phyloP scores from a whole-genome alignment of 2,888 invertebrate genomes.

The Pammene aurita region DNA sequence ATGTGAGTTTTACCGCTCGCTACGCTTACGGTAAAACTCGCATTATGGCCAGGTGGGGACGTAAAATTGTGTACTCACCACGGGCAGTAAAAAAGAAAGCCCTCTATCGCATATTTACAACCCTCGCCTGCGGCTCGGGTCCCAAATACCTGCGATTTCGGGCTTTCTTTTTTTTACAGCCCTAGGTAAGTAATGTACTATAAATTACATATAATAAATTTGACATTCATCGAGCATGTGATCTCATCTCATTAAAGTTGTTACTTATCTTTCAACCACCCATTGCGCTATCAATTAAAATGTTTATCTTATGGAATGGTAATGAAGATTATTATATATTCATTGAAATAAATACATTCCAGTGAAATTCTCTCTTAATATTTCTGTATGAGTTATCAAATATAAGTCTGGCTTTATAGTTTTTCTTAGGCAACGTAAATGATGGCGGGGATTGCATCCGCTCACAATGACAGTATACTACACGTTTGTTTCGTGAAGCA shows the following conservation, averaged over 20 bases:
- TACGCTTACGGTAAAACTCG: no score
- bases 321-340: slow-evolving; percentile 43
- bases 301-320: slow-evolving; percentile 59
- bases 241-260: slow-evolving; percentile 76
- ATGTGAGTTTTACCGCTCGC: no score
- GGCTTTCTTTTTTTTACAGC: no score
- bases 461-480: slow-evolving; percentile 21
- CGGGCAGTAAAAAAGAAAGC: no score
- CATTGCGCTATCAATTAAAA: slow-evolving; percentile 54
- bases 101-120: no score
- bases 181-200: no score
- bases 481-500: no score
- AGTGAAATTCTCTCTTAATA: slow-evolving; percentile 65
- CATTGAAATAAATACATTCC: slow-evolving; percentile 71
- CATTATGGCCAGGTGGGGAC: no score
- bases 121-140: no score
- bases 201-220: slow-evolving; percentile 61
- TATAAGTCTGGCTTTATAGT: slow-evolving; percentile 74
- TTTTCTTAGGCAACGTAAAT: slow-evolving; percentile 68
- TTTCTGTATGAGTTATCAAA: slow-evolving; percentile 71
- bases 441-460: slow-evolving; percentile 22
- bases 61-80: no score
- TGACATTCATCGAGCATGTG: slow-evolving; percentile 67
- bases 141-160: no score
- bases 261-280: slow-evolving; percentile 36